Base-by-base conservation (phyloP, 2,888 invertebrate genomes). In the Pseudococcus viburni region DNA sequence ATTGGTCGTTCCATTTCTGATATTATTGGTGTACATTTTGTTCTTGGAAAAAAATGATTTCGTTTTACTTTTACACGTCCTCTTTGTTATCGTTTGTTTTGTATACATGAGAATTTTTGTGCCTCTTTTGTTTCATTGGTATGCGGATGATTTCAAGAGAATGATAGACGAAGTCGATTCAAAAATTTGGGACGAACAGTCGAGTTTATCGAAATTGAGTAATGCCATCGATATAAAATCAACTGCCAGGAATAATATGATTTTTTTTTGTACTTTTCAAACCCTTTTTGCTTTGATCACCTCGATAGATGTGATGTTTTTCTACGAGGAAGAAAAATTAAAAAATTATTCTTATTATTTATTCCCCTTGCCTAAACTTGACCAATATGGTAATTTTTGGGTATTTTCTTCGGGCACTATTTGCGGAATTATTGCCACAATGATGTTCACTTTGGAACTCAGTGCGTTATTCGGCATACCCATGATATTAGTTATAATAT, bases 311-410 rank as follows among this genome's bases (percentile, higher is more conserved):
- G 33, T 73, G 33, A 12, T 73, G 12, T 5, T 73, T 33, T 73
- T 73, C 15, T 73, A 73, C 33, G 68, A 73, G 3, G 68, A 73
- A 33, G 15, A 22, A 26, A 73, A 73, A 26, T 15, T 73, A 26
- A 73, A 73, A 26, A 73, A 73, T 73, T 73, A 33, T 73, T 26
- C 68, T 0, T 73, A 73, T n/a, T 73, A 73, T 33, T 9, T 33
- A 15, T 33, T 73, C 26, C 68, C 68, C 12, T 26, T 73, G 12
- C 68, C 68, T n/a, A 33, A 33, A 73, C 26, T 73, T 15, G 33
- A 73, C 15, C 68, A 12, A 33, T 73, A 73, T 33, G 68, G 68
- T 33, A 33, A 15, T 26, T 12, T 73, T 1, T 26, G 26, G 12
- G 12, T 33, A 15, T 33, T 73, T 73, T 33, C 26, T 12, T 26